Base-by-base conservation (phyloP, 2,797 vertebrate species). In the Cirrhinus molitorella region DNA sequence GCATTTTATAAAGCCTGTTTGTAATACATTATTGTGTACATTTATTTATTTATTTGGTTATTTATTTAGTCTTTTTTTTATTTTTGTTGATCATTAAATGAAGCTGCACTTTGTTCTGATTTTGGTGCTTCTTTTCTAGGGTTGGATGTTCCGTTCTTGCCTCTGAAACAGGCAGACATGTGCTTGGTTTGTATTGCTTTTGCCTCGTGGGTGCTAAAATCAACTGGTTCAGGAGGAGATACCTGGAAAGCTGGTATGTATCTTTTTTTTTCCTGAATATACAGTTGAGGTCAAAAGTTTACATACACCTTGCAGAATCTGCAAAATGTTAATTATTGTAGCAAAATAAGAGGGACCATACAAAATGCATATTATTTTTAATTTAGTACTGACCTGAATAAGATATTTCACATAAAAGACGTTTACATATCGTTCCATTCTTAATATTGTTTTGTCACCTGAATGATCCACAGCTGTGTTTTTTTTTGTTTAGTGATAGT, bases 111-210 rank as follows among this genome's bases (percentile, higher is more conserved):
- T 40, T 65, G 2, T 43, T 40, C 16, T 84, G 47, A 34, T 47
- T 45, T 8, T 8, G 10, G 19, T 71, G 0, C 61, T 37, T 80
- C 85, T 71, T 88, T 85, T 90, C 1, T 83, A 96, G 96, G 93
- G 78, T 80, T 93, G 88, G 92, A 95, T 55, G 85, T 87, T 13
- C 67, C 93, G n/a, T 81, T 95, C 6, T 80, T 95, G 80, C 92
- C 93, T 19, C 88, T 95, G 65, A 92, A 86, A 81, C 96, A 97
- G 85, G 95, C 97, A 4, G 98, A 99, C 85, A 96, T 98, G 96
- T 99, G 98, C 88, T 93, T 99, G 63, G 95, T 97, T 73, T 98
- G 98, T 77, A 96, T 99, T n/a, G 98, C 97, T 10, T 98, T 99
- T 85, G 97, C 97, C 0, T 98, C 97, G 0, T 99, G 98, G 98